These are phyloP conservation scores for Hippopotamus amphibius DNA, from an alignment of 2,113 vertebrate species.

Conservation along the genomic window DNA sequence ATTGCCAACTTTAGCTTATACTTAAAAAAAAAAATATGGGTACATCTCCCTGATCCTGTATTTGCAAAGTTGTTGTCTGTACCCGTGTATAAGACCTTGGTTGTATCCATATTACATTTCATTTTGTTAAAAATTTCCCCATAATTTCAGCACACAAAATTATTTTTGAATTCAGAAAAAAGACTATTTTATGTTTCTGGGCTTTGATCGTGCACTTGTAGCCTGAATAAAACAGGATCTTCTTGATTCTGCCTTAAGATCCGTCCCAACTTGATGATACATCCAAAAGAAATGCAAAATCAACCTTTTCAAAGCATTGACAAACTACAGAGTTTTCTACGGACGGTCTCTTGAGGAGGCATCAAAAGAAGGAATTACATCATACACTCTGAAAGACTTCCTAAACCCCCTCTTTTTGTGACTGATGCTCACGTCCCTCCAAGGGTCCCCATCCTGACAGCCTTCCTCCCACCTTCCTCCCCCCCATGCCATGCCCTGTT, in stretches of 20 bases:
- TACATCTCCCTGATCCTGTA: not conserved
- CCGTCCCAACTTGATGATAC: not conserved
- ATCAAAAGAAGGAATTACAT: not conserved
- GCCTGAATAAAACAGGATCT: not conserved
- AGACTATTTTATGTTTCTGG: not conserved
- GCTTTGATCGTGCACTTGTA: not conserved
- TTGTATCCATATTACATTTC: not conserved
- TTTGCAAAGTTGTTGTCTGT: not conserved
- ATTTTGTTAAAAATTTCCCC: not conserved
- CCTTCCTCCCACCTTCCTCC: not conserved
- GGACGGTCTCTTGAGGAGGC: not conserved
- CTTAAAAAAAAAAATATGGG: not conserved
- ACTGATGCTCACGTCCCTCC: too few species aligned
- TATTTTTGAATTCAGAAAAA: not conserved
- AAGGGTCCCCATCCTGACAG: not conserved
- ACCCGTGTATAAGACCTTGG: not conserved
- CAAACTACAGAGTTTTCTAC: not conserved
- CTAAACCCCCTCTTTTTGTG: not conserved
- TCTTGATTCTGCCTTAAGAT: constrained; percentile 12
- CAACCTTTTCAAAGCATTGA: not conserved
- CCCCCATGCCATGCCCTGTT: not conserved
- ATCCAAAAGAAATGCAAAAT: constrained; percentile 51
- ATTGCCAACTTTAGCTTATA: not conserved
- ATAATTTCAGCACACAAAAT: not conserved
- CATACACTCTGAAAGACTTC: not conserved